phyloP scores from a whole-genome alignment of 2,113 vertebrate species.

The Halcyon senegalensis region DNA sequence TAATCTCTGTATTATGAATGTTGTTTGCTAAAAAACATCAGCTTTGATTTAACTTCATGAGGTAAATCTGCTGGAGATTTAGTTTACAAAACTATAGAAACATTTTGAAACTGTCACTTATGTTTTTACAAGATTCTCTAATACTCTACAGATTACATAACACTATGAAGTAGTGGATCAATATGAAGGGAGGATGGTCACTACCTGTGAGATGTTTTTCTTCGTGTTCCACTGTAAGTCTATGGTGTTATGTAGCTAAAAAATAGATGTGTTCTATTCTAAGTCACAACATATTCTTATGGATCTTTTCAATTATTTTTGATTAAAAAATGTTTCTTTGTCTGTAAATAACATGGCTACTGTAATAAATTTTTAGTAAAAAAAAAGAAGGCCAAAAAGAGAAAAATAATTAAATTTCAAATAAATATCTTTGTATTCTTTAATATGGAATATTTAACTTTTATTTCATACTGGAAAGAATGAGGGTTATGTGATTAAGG shows the following conservation, averaged over 20 bases:
- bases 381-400: background rate
- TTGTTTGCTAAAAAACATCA: background rate
- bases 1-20: background rate
- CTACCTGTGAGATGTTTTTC: background rate
- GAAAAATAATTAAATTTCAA: background rate
- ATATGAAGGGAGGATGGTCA: background rate
- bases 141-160: background rate
- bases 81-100: background rate
- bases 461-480: background rate
- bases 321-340: background rate
- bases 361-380: background rate
- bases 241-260: background rate
- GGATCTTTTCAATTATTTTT: background rate
- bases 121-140: background rate
- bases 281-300: background rate
- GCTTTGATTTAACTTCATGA: constrained; percentile 19
- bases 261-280: background rate
- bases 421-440: background rate
- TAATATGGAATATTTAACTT: background rate
- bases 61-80: background rate
- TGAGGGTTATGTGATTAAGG: background rate
- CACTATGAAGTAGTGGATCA: background rate
- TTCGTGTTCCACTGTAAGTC: background rate
- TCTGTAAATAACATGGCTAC: background rate
- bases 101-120: background rate